Base-by-base conservation (phyloP, 1,140 invertebrate species). In the Panulirus ornatus region DNA sequence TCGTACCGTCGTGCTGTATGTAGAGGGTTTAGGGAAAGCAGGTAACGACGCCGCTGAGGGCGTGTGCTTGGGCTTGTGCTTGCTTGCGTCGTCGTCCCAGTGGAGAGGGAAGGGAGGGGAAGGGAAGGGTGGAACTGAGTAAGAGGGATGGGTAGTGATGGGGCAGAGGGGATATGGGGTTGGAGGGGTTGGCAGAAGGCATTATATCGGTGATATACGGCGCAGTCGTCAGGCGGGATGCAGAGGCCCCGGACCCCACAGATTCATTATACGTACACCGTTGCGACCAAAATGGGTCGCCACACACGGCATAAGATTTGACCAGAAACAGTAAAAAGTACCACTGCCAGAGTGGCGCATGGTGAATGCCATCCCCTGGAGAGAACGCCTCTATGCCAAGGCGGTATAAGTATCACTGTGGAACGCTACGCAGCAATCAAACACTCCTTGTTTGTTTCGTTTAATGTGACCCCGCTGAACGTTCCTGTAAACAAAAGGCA, bases 311-410 rank as follows among this genome's bases (percentile, higher is more conserved):
- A 88, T 79, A 88, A 79, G 85, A 79, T 88, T 88, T 88, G 85
- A 88, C 85, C 85, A 88, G 85, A 88, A 88, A 88, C 85, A 88
- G 75, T 88, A 85, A 88, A 88, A 88, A 88, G 85, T 88, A 88
- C 85, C 75, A 88, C 27, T 88, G 85, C 6, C 75, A 79, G 9
- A 88, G 27, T 40, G 85, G 71, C 85, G 85, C 40, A 79, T 16
- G 54, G 16, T 36, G 30, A 51, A 27, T 14, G 3, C 5, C 27
- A 30, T n/a, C 1, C n/a, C 76, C 66, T 19, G 19, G 27, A 47
- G 81, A 66, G 30, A 78, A 42, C 34, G 44, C 27, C 85, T 36
- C 14, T 88, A 51, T 16, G 38, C 51, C 36, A 5, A 5, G 14
- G 1, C 30, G 36, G 27, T 44, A 30, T 70, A 88, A 81, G 75